Percentiles rank a stretch among this genome's conserved stretches.
Conservation (phyloP, 1,140 invertebrate genomes). For the Linepithema humile region DNA sequence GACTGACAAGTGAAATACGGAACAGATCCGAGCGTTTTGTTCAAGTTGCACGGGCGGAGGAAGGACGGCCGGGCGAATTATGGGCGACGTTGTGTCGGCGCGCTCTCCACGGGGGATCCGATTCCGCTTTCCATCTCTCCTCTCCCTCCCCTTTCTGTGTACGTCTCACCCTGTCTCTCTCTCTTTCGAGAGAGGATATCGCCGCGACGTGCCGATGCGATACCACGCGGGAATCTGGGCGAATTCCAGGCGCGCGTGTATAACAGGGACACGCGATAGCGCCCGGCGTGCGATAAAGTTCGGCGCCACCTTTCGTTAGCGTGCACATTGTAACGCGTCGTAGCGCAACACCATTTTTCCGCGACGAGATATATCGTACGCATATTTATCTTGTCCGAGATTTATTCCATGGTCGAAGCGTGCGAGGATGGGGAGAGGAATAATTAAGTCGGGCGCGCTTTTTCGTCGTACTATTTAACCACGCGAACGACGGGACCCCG, state of each 20-base stretch:
- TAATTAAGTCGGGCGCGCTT: slow-evolving; percentile 60
- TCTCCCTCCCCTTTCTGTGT: background rate
- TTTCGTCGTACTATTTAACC: background rate
- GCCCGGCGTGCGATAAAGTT: background rate
- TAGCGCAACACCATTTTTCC: slow-evolving; percentile 58
- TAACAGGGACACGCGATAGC: background rate
- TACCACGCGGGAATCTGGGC: background rate
- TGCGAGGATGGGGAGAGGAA: slow-evolving; percentile 11
- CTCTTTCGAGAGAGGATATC: background rate
- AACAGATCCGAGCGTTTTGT: slow-evolving; percentile 54
- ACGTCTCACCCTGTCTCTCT: background rate
- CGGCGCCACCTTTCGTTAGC: background rate
- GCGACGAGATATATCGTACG: slow-evolving; percentile 51
- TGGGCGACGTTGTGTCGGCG: slow-evolving; percentile 51
- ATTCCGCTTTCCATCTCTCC: background rate
- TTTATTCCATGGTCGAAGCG: slow-evolving; percentile 33
- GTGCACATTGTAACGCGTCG: slow-evolving; percentile 41
- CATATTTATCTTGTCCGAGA: slow-evolving; percentile 58
- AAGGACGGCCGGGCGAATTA: slow-evolving; percentile 44
- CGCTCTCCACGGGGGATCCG: background rate
- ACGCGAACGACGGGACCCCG: background rate
- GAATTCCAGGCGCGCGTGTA: slow-evolving; percentile 3
- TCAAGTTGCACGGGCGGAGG: slow-evolving; percentile 23
- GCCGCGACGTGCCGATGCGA: slow-evolving; percentile 1
- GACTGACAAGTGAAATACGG: slow-evolving; percentile 57